A percentile compares a stretch with the other conserved stretches of the same genome.
Conservation (phyloP, 37 sponge, comb jelly and placozoan species). For the Aplysina aerophoba region DNA sequence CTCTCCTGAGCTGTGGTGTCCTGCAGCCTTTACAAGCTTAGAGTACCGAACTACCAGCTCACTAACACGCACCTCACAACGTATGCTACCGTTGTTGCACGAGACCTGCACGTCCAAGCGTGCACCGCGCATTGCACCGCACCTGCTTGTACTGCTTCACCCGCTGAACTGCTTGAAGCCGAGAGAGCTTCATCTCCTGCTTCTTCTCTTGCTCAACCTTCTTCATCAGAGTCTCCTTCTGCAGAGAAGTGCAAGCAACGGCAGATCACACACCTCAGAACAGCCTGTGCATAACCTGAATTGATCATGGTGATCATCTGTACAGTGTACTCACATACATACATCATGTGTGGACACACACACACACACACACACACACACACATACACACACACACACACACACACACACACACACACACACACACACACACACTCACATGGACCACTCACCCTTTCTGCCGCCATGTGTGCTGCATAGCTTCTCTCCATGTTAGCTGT, state of each 20-base stretch:
- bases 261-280: no score
- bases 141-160: slow-evolving; percentile 56
- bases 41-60: no score
- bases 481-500: slow-evolving; percentile 40
- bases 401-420: no score
- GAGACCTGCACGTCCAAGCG: no score
- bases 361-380: neutral
- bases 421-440: no score
- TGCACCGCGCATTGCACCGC: no score
- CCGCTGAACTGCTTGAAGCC: slow-evolving; percentile 47
- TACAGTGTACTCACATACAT: neutral
- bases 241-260: no score
- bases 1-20: no score
- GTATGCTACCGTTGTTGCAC: no score
- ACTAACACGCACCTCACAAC: no score
- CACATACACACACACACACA: slow-evolving; percentile 26
- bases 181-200: slow-evolving; percentile 16
- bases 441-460: slow-evolving; percentile 32
- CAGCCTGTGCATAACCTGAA: no score
- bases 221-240: slow-evolving; percentile 50
- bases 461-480: slow-evolving; percentile 48
- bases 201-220: slow-evolving; percentile 39
- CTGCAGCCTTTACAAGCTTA: no score
- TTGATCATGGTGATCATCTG: neutral
- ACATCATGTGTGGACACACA: neutral